Percentiles rank a stretch among this genome's conserved stretches.
phyloP scores from a whole-genome alignment of 2,797 vertebrate species.

The Euphonia xanthogaster region DNA sequence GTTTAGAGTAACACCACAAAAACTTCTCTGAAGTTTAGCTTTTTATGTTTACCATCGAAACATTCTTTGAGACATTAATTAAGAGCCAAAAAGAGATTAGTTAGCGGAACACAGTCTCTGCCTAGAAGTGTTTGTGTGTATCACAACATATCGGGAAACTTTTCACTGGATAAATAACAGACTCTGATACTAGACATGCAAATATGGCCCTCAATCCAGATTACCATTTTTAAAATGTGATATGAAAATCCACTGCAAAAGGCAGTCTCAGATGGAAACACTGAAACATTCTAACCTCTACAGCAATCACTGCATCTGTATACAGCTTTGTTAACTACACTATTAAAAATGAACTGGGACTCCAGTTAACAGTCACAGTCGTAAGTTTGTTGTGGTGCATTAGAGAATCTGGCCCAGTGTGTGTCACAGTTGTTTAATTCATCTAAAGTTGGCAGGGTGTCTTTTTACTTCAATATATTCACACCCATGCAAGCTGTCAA shows the following conservation, averaged over 20 bases:
- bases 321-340: not conserved
- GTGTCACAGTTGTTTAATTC: conserved; percentile 50
- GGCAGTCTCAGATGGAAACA: not conserved
- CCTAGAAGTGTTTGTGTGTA: not conserved
- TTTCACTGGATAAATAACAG: not conserved
- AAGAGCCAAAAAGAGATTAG: not conserved
- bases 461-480: conserved; percentile 10
- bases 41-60: not conserved
- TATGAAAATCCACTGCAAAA: not conserved
- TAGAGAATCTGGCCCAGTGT: not conserved
- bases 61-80: not conserved
- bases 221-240: not conserved
- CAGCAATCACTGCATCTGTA: not conserved
- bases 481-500: conserved; percentile 59
- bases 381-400: not conserved
- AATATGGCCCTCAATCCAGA: not conserved
- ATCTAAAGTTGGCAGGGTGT: conserved; percentile 9
- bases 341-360: not conserved
- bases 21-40: not conserved
- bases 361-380: not conserved
- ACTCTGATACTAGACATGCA: not conserved
- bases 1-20: not conserved
- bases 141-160: not conserved
- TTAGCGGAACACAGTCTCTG: not conserved
- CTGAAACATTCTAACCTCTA: not conserved